Conservation (phyloP, 2,888 invertebrate genomes). For the Tipula unca region DNA sequence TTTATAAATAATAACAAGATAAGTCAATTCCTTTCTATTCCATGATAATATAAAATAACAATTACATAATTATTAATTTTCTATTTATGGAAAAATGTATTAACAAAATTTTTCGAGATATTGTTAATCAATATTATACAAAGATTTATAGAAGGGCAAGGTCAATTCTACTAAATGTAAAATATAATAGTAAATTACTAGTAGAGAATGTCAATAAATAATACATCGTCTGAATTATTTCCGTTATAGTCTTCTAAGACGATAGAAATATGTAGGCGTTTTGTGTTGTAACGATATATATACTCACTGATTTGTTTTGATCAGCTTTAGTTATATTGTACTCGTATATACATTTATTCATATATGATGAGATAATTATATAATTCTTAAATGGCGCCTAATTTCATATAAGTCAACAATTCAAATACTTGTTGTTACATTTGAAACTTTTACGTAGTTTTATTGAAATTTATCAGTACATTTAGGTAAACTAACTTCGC, state of each 20-base stretch:
- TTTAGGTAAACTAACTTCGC: no score
- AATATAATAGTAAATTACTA: not conserved
- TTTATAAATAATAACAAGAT: no score
- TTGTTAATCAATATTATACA: not conserved
- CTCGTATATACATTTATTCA: not conserved
- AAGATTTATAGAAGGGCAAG: not conserved
- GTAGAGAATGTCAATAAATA: not conserved
- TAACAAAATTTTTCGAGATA: not conserved
- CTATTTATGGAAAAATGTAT: not conserved
- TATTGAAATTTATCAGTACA: no score
- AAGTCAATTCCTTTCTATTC: no score
- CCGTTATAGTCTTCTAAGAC: not conserved
- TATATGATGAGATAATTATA: not conserved
- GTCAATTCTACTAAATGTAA: not conserved
- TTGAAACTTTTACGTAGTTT: no score
- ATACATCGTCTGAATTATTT: not conserved
- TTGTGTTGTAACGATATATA: not conserved
- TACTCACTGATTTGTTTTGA: not conserved
- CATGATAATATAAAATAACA: no score
- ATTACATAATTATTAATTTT: not conserved
- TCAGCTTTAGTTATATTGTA: not conserved
- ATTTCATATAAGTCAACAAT: not conserved
- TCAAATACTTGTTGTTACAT: no score
- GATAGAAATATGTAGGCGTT: not conserved
- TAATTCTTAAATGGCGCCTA: not conserved